Percentiles rank a stretch among this genome's conserved stretches.
These are phyloP conservation scores for Panthera leo DNA, from an alignment of 2,113 vertebrate species.

Conservation along the genomic window DNA sequence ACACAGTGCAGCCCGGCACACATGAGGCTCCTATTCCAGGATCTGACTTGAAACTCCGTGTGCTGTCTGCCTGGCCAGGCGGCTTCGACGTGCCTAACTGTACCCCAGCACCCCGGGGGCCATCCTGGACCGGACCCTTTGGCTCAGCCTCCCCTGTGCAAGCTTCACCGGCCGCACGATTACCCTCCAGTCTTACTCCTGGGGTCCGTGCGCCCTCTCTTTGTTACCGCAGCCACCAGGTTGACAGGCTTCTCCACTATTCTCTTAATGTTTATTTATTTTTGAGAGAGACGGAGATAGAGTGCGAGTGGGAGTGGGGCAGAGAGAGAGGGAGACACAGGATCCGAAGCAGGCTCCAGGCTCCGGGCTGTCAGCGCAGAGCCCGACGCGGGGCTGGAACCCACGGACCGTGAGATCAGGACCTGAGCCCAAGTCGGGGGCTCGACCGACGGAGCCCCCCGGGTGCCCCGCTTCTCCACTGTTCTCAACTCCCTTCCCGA, in stretches of 20 bases:
- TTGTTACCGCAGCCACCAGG: too few species aligned
- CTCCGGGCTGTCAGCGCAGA: too few species aligned
- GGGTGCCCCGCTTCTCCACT: not conserved
- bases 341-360: too few species aligned
- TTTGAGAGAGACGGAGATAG: too few species aligned
- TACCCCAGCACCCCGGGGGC: rapidly evolving
- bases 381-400: too few species aligned
- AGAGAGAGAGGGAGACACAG: too few species aligned
- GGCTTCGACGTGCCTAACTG: rapidly evolving
- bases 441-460: too few species aligned
- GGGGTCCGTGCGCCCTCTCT: too few species aligned
- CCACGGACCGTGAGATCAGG: too few species aligned
- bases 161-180: rapidly evolving
- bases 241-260: not conserved
- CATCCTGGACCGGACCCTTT: rapidly evolving
- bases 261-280: not conserved
- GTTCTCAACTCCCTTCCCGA: not conserved
- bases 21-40: not conserved
- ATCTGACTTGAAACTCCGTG: not conserved
- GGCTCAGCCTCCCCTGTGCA: rapidly evolving
- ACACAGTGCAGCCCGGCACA: not conserved
- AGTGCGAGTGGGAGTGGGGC: too few species aligned
- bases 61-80: not conserved
- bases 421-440: too few species aligned
- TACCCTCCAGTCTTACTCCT: not conserved